phyloP scores from a whole-genome alignment of 37 sponge, comb jelly and placozoan genomes.

The Hexactinellida sp. region DNA sequence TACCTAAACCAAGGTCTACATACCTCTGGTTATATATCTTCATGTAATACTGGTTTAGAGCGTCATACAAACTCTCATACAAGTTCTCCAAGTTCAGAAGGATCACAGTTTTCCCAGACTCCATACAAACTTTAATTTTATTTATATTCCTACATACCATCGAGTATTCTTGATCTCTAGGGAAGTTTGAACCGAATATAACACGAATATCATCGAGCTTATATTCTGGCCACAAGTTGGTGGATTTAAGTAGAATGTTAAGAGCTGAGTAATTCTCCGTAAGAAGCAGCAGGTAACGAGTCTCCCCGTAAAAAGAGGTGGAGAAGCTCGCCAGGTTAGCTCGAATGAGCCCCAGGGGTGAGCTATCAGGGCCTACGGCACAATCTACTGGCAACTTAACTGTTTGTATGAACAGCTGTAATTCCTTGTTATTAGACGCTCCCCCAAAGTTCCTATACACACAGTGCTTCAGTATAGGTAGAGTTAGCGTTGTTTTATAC shows the following conservation, averaged over 20 bases:
- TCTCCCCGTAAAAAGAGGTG: slow-evolving; percentile 36
- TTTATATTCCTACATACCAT: slow-evolving; percentile 88
- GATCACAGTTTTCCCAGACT: slow-evolving; percentile 70
- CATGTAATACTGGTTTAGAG: slow-evolving; percentile 86
- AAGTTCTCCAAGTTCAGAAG: slow-evolving; percentile 85
- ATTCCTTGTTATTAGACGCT: not conserved
- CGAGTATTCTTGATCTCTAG: slow-evolving; percentile 83
- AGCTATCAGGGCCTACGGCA: not conserved
- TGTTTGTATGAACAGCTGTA: not conserved
- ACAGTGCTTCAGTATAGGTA: not conserved
- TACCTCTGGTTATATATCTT: slow-evolving; percentile 38
- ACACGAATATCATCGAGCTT: slow-evolving; percentile 31
- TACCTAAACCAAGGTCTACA: slow-evolving; percentile 78
- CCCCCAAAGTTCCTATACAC: not conserved
- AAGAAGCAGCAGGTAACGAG: slow-evolving; percentile 73
- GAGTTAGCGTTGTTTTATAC: not conserved
- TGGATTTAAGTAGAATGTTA: slow-evolving; percentile 47
- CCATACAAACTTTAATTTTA: slow-evolving; percentile 89
- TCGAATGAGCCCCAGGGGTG: not conserved
- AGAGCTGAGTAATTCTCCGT: slow-evolving; percentile 86
- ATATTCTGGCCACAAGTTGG: slow-evolving; percentile 7
- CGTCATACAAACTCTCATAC: slow-evolving; percentile 92
- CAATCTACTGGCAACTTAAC: not conserved
- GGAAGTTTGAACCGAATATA: slow-evolving; percentile 85
- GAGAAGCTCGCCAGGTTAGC: not conserved